phyloP scores from a whole-genome alignment of 2,113 vertebrate species.

The Chionomys nivalis region DNA sequence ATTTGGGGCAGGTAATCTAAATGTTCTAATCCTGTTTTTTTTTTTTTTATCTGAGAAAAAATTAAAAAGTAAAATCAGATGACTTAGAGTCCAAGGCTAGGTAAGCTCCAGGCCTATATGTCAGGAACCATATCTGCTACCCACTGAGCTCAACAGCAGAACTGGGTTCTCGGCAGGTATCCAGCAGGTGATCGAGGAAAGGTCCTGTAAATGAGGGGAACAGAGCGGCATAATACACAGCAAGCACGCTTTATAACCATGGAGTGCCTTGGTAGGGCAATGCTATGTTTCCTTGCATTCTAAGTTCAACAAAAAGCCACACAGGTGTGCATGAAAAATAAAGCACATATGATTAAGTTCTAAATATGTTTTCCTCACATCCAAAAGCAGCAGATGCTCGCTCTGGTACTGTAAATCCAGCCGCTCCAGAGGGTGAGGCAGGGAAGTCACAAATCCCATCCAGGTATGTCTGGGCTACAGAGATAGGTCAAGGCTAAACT shows the following conservation, averaged over 20 bases:
- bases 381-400: background rate
- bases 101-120: background rate
- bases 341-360: background rate
- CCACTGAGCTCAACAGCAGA: background rate
- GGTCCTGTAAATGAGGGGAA: background rate
- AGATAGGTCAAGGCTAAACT: background rate
- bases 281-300: background rate
- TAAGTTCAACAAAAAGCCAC: background rate
- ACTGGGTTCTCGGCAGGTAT: background rate
- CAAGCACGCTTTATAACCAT: background rate
- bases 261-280: background rate
- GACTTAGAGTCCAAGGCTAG: background rate
- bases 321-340: background rate
- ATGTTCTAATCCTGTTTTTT: background rate
- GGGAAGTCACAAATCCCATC: background rate
- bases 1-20: background rate
- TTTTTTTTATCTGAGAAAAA: background rate
- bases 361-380: background rate
- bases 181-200: background rate
- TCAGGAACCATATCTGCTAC: background rate
- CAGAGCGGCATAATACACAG: no score
- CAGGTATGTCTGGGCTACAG: background rate
- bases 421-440: no score
- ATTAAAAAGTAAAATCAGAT: background rate
- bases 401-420: background rate